Conservation (phyloP, 2,797 vertebrate species). For the Ctenosaura bakeri region DNA sequence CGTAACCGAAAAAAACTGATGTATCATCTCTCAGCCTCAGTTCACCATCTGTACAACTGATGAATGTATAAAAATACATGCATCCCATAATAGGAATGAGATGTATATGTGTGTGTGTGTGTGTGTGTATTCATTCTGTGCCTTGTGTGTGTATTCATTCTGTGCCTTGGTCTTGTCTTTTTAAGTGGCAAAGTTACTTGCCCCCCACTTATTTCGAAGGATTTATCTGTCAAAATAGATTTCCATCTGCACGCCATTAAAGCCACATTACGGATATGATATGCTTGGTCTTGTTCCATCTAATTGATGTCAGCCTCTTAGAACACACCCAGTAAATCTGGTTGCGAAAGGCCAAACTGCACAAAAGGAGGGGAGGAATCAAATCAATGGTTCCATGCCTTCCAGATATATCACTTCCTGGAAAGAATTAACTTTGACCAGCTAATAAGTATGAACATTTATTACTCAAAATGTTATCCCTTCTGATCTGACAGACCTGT, state of each 20-base stretch:
- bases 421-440: constrained; percentile 91
- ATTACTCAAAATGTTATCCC: constrained; percentile 88
- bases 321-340: background rate
- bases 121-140: too few species aligned
- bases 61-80: background rate
- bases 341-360: constrained; percentile 25
- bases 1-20: background rate
- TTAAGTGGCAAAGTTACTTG: constrained; percentile 13
- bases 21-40: background rate
- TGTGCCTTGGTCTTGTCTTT: background rate
- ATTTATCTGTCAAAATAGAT: constrained; percentile 36
- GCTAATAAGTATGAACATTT: constrained; percentile 91
- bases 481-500: constrained; percentile 92
- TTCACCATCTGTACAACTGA: background rate
- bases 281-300: constrained; percentile 37
- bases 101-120: background rate
- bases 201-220: constrained; percentile 50
- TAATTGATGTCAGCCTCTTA: constrained; percentile 30
- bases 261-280: constrained; percentile 27
- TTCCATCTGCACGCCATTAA: constrained; percentile 25
- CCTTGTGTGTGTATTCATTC: too few species aligned
- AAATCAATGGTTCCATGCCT: constrained; percentile 28
- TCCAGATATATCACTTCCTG: constrained; percentile 61
- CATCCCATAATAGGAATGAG: background rate
- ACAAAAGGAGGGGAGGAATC: background rate